A percentile compares a stretch with the other conserved stretches of the same genome.
Conservation (phyloP, 1,140 invertebrate genomes). For the Onthophagus taurus region DNA sequence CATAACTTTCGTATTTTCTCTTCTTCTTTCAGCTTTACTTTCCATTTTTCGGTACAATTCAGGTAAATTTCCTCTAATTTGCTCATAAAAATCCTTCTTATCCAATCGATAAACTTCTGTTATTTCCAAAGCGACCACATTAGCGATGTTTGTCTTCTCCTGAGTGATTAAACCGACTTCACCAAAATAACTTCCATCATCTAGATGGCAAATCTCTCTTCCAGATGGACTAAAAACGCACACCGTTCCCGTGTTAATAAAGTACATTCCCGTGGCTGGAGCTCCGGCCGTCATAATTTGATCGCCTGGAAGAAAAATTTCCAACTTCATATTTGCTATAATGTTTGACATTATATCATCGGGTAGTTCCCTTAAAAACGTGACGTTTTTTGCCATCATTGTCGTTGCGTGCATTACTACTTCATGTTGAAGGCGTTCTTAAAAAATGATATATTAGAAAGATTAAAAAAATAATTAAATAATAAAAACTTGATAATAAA, state of each 20-base stretch:
- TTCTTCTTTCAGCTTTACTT: slow-evolving; percentile 20
- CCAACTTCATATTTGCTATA: slow-evolving; percentile 19
- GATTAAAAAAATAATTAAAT: too few relatives aligned
- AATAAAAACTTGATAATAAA: slow-evolving; percentile 1
- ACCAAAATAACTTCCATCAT: slow-evolving; percentile 31
- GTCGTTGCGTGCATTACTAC: slow-evolving; percentile 21
- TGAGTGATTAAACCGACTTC: slow-evolving; percentile 40
- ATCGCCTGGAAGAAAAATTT: slow-evolving; percentile 28
- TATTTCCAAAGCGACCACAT: slow-evolving; percentile 45
- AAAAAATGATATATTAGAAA: too few relatives aligned
- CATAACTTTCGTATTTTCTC: slow-evolving; percentile 21
- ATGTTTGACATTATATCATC: slow-evolving; percentile 18
- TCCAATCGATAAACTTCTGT: slow-evolving; percentile 43
- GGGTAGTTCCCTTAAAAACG: slow-evolving; percentile 24
- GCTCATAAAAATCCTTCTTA: slow-evolving; percentile 37
- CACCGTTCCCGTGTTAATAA: slow-evolving; percentile 45
- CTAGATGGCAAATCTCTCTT: slow-evolving; percentile 35
- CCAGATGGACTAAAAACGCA: slow-evolving; percentile 46
- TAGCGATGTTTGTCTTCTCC: slow-evolving; percentile 41
- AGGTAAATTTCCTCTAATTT: slow-evolving; percentile 16
- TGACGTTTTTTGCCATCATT: slow-evolving; percentile 22
- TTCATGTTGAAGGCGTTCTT: slow-evolving; percentile 7
- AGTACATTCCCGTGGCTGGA: slow-evolving; percentile 49
- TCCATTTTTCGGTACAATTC: slow-evolving; percentile 21
- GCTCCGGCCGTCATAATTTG: slow-evolving; percentile 43